Evolutionary conservation across 2,113 vertebrate genomes (phyloP).

Genomic region (Semnornis frantzii): DNA sequence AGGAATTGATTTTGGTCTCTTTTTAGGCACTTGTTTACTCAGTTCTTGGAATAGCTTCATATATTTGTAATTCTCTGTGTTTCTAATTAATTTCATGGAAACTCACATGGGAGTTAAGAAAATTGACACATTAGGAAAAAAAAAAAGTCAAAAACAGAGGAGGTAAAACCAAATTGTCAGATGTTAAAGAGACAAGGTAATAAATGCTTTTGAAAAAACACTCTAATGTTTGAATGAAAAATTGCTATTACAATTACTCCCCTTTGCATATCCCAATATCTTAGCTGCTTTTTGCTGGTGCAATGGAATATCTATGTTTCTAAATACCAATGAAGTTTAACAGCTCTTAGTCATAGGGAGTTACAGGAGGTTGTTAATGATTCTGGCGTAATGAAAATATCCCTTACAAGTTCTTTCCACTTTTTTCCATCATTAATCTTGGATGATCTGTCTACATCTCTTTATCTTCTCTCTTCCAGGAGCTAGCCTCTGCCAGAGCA

Average conservation of each 20-base stretch:
- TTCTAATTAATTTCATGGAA: background rate
- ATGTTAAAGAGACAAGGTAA: background rate
- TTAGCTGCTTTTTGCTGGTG: background rate
- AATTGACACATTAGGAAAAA: background rate
- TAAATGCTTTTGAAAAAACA: background rate
- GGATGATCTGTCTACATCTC: background rate
- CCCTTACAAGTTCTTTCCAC: background rate
- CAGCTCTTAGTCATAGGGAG: constrained; percentile 52
- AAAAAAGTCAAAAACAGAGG: background rate
- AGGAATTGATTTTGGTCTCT: background rate
- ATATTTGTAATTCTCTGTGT: background rate
- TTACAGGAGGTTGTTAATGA: constrained; percentile 39
- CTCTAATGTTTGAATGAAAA: background rate
- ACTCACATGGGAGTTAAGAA: background rate
- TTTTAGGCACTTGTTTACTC: background rate
- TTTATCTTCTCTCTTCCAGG: constrained; percentile 25
- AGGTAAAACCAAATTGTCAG: background rate
- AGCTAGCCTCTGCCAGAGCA: background rate
- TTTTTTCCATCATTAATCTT: constrained; percentile 5
- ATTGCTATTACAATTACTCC: background rate
- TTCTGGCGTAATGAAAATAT: constrained; percentile 17
- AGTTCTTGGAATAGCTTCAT: background rate
- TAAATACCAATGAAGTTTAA: constrained; percentile 26
- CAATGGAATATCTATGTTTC: constrained; percentile 12
- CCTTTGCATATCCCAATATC: background rate